Base-by-base conservation (phyloP, 2,113 vertebrate species). In the Marcusenius ussheri region DNA sequence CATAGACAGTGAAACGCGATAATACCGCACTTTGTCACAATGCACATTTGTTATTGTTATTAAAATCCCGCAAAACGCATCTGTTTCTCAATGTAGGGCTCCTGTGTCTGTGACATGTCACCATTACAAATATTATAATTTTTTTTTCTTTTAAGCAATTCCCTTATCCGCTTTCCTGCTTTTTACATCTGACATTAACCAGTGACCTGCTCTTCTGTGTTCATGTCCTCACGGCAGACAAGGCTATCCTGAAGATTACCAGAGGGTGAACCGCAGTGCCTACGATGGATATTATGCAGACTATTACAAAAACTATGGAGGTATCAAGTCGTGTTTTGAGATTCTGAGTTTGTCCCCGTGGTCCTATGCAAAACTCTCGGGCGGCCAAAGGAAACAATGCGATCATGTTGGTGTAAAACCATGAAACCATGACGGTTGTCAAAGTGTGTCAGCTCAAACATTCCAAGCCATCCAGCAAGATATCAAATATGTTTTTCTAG, bases 211-310 rank as follows among this genome's bases (percentile, higher is more conserved):
- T 87, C 13, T 90, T 13, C 19, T 90, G 1, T 77, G 0, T 70
- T 86, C 1, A 87, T 89, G 66, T 91, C 42, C 45, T 46, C 39
- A 3, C 11, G 11, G 13, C 91, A 99, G 98, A 90, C 98, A 97
- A 91, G 97, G 95, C 0, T 97, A 97, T 93, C 5, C 95, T 11
- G 98, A 99, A 1, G 97, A 97, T 86, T 97, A 96, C 87, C 83
- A 95, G 31, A 96, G 94, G 94, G 87, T 96, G 19, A 97, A 96
- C 88, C 98, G 95, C 96, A 96, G 95, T 95, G 96, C 95, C 93
- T 96, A 97, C 27, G 94, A 91, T 50, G 97, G 97, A 47, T 98
- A 98, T 95, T 99, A 98, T 92, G 92, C 96, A 90, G 95, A 95
- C 47, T 98, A 97, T 87, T 95, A 96, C 91, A 92, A 97, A 24